Evolutionary conservation across 2,113 vertebrate species (phyloP).

Genomic region (Mohoua ochrocephala): DNA sequence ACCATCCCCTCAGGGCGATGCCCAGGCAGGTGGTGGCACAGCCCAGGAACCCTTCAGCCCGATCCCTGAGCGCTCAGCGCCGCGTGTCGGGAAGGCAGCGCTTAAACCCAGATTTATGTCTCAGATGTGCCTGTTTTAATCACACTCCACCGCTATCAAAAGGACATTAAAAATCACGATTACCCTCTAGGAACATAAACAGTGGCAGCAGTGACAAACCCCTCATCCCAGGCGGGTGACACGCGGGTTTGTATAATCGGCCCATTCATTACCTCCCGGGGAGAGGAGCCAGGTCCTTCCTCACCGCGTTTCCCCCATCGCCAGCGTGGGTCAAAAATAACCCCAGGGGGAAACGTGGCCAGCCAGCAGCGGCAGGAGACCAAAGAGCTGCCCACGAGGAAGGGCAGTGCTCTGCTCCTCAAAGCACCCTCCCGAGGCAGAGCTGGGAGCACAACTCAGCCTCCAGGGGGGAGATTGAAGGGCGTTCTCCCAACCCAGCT

Average conservation of each 20-base stretch:
- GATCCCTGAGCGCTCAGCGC: fast-evolving
- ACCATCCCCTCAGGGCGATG: fast-evolving
- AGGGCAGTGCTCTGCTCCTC: neutral
- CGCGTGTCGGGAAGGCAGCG: neutral
- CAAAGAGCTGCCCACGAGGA: neutral
- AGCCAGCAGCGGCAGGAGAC: fast-evolving
- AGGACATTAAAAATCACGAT: neutral
- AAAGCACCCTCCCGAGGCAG: too few species aligned
- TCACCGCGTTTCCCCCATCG: neutral
- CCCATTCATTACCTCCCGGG: neutral
- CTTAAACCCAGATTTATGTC: neutral
- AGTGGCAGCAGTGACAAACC: neutral
- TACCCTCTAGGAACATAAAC: neutral
- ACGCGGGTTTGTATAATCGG: neutral
- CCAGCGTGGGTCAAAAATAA: neutral
- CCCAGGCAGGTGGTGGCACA: fast-evolving
- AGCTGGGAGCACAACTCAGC: fast-evolving
- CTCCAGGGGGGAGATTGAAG: neutral
- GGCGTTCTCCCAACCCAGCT: neutral
- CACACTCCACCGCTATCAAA: neutral
- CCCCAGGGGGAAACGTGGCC: neutral
- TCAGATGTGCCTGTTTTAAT: neutral
- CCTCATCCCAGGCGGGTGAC: neutral
- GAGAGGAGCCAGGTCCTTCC: neutral
- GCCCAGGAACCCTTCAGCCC: neutral